Evolutionary conservation across 2,888 invertebrate species (phyloP).

Genomic region (Ferrisia virgata): DNA sequence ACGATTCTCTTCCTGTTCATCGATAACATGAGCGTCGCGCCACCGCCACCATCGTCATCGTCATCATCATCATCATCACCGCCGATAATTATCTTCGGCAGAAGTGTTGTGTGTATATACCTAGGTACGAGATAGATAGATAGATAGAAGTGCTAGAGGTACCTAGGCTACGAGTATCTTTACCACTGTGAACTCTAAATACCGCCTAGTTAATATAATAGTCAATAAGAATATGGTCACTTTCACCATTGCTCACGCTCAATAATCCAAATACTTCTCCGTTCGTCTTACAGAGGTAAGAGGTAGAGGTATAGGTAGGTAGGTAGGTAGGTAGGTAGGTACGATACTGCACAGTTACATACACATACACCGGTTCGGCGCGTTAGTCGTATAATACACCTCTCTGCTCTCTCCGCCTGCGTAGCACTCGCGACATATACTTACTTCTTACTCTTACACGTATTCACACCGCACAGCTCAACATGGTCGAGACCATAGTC

Average conservation of each 20-base stretch:
- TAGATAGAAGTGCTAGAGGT: no score
- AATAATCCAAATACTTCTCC: constrained; percentile 33
- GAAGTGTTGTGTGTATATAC: no score
- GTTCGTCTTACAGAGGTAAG: background rate
- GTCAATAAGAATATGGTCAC: constrained; percentile 43
- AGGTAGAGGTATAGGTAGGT: background rate
- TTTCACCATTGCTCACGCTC: constrained; percentile 38
- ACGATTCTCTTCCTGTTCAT: constrained; percentile 33
- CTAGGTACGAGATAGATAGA: background rate
- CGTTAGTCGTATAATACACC: background rate
- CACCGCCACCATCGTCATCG: no score
- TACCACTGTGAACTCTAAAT: constrained; percentile 27
- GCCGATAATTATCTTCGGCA: background rate
- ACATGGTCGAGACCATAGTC: background rate
- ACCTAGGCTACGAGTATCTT: constrained; percentile 1
- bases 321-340: background rate
- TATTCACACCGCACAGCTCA: background rate
- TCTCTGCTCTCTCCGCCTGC: no score
- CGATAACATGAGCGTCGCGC: constrained; percentile 20
- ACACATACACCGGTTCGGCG: background rate
- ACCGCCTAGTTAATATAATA: constrained; percentile 41
- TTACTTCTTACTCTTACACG: background rate
- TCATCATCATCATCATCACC: no score
- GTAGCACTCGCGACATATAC: background rate
- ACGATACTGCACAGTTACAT: background rate